Evolutionary conservation across 2,888 invertebrate species (phyloP).

Genomic region (Drosophila anomelani): DNA sequence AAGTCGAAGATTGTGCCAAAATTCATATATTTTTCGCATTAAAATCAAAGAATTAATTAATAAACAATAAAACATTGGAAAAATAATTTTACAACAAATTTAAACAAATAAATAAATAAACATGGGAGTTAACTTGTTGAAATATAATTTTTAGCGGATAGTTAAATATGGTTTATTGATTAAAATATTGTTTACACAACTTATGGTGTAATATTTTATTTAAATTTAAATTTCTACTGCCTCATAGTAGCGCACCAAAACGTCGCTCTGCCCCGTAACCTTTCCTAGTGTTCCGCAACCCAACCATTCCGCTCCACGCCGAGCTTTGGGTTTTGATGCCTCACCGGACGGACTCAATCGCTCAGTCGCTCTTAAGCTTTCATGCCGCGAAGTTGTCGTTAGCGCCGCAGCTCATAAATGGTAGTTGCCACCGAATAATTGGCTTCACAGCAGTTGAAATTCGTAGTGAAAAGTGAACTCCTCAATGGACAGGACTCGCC

Average conservation of each 20-base stretch:
- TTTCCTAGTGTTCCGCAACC: constrained; percentile 9
- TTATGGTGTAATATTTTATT: too few species aligned
- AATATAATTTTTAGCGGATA: too few species aligned
- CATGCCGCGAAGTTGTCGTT: constrained; percentile 63
- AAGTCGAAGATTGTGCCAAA: not conserved
- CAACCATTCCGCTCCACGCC: constrained; percentile 1
- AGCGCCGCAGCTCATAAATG: constrained; percentile 33
- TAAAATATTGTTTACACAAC: too few species aligned
- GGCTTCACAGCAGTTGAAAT: constrained; percentile 60
- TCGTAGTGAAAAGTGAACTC: constrained; percentile 45
- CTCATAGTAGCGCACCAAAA: not conserved
- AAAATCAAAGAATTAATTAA: not conserved
- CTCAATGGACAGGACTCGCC: constrained; percentile 27
- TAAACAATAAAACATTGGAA: not conserved
- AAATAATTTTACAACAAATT: not conserved
- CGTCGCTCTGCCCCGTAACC: constrained; percentile 18
- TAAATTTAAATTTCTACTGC: too few species aligned
- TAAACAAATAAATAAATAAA: too few species aligned
- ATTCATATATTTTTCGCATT: not conserved
- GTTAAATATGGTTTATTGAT: too few species aligned
- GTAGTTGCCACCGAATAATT: constrained; percentile 61
- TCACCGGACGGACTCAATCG: constrained; percentile 43
- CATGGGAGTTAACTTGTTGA: too few species aligned
- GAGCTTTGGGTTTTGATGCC: constrained; percentile 19
- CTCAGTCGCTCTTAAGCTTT: constrained; percentile 69